Base-by-base conservation (phyloP, 2,797 vertebrate genomes). In the Amazona finschi region DNA sequence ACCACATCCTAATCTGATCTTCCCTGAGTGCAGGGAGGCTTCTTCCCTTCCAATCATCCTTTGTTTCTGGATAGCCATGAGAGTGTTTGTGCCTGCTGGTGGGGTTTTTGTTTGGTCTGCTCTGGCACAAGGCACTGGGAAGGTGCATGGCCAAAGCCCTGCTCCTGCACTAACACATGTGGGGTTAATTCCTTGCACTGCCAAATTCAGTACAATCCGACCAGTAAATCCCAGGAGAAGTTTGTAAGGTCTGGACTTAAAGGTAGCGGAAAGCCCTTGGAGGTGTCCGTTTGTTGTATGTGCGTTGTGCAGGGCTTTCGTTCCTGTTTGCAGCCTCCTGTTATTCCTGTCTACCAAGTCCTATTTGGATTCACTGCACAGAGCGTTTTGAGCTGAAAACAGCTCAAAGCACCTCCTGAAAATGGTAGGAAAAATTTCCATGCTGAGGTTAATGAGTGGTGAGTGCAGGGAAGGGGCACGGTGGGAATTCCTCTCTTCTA, bases 321-420 rank as follows among this genome's bases (percentile, higher is more conserved):
- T 65, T 92, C 61, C 66, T 25, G 12, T 30, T 57, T 61, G 31
- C 50, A 85, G 50, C 67, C 50, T 92, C 50, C 84, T 58, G 66
- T 69, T 75, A 58, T 38, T 58, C 50, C 67, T 78, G 55, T 60
- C 67, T 50, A 83, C 69, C 65, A 66, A 69, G 14, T 27, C 60
- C 70, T 70, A 62, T 76, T 85, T 93, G 81, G 71, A 76, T 86
- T 86, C 55, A 14, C 58, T 65, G 67, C 83, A 88, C 76, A 90
- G 76, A 64, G 50, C 1, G 0, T 94, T 91, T 80, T 79, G 61
- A 87, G 94, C 65, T 65, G 57, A 67, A 64, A 83, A 16, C 52
- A 77, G 72, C 60, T 92, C 92, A 90, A 55, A 95, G 80, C 73
- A 72, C n/a, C 71, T 89, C 72, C 60, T 76, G 85, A 66, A 94